A percentile compares a stretch with the other conserved stretches of the same genome.
Evolutionary conservation across 2,888 invertebrate species (phyloP).

Genomic region (Cryptocephalus moraei): DNA sequence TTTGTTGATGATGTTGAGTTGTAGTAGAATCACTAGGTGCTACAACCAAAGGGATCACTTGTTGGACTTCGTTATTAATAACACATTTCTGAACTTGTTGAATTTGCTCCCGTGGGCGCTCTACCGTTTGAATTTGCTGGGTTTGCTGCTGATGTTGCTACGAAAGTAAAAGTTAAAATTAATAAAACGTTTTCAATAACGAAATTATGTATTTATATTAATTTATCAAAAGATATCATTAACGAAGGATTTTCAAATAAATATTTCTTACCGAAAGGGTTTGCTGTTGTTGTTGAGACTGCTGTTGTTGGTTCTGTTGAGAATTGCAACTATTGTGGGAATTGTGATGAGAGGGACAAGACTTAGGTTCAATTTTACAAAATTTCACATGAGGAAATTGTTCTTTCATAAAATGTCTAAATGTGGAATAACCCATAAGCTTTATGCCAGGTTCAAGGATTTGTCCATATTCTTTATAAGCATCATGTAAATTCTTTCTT

Average conservation of each 20-base stretch:
- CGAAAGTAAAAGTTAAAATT: conserved; percentile 2
- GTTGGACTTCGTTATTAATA: conserved; percentile 46
- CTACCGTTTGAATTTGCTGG: conserved; percentile 37
- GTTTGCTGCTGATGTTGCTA: conserved; percentile 32
- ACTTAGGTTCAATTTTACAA: conserved; percentile 49
- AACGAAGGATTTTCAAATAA: neutral
- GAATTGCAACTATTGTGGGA: conserved; percentile 24
- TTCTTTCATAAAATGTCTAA: conserved; percentile 71
- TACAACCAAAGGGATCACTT: conserved; percentile 54
- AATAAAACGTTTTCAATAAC: too few relatives aligned
- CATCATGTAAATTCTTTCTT: conserved; percentile 62
- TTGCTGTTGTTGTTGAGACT: conserved; percentile 37
- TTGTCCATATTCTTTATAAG: conserved; percentile 63
- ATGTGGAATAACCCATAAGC: conserved; percentile 71
- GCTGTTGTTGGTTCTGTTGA: conserved; percentile 35
- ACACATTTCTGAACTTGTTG: conserved; percentile 43
- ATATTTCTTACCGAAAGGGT: conserved; percentile 14
- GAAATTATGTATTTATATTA: too few relatives aligned
- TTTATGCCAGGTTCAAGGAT: conserved; percentile 60
- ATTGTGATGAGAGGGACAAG: conserved; percentile 34
- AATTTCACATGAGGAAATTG: conserved; percentile 72
- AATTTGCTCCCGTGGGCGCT: conserved; percentile 39
- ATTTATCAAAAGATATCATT: neutral
- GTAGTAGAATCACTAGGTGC: conserved; percentile 34
- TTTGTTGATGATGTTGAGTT: conserved; percentile 47